Conservation (phyloP, 2,113 vertebrate genomes). For the Cyanistes caeruleus region DNA sequence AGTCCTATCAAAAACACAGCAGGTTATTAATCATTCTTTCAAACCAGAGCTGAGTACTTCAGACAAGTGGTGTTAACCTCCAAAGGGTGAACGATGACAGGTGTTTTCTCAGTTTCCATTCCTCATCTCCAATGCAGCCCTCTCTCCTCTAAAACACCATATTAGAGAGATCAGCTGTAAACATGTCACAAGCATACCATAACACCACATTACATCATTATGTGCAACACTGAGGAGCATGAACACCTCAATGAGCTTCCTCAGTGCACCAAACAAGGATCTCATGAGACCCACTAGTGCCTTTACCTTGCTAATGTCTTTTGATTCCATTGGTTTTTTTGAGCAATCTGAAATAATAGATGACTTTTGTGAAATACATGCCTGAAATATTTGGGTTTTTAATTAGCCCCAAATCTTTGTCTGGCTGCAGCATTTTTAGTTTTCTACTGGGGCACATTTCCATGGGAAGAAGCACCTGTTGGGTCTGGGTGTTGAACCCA, state of each 20-base stretch:
- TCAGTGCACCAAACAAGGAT: not conserved
- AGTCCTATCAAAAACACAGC: not conserved
- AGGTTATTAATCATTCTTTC: not conserved
- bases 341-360: not conserved
- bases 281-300: not conserved
- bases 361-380: not conserved
- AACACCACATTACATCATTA: not conserved
- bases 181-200: not conserved
- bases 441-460: not conserved
- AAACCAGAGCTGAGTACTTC: not conserved
- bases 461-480: not conserved
- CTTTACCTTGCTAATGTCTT: not conserved
- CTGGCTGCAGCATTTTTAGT: not conserved
- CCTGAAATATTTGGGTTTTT: not conserved
- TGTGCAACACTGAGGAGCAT: not conserved
- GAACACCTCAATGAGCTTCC: not conserved
- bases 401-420: not conserved
- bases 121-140: not conserved
- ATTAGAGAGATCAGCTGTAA: not conserved
- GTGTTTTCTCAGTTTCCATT: not conserved
- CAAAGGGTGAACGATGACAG: not conserved
- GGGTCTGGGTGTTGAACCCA: accelerated
- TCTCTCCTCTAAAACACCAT: not conserved
- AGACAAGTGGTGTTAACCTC: not conserved
- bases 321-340: not conserved